Evolutionary conservation across 2,888 invertebrate genomes (phyloP).

Genomic region (Formica aserva): DNA sequence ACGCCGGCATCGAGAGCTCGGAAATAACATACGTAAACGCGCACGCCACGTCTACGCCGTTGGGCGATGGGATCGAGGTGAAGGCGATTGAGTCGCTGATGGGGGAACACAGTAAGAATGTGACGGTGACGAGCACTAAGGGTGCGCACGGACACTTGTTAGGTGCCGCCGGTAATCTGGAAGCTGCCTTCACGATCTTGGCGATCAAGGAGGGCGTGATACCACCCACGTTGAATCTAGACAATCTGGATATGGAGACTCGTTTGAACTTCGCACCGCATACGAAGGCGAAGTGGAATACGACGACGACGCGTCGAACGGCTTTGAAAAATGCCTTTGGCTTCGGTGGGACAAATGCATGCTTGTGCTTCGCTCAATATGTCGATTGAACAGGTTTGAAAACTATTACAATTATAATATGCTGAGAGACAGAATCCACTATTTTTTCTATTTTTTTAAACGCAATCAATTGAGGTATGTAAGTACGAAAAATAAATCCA

Average conservation of each 20-base stretch:
- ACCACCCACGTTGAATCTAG: slow-evolving; percentile 96
- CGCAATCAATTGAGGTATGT: slow-evolving; percentile 47
- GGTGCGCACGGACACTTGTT: slow-evolving; percentile 98
- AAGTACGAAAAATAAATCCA: not conserved
- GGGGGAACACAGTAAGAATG: slow-evolving; percentile 87
- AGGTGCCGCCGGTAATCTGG: slow-evolving; percentile 98
- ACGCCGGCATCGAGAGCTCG: slow-evolving; percentile 88
- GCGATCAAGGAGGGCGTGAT: slow-evolving; percentile 91
- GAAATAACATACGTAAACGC: slow-evolving; percentile 95
- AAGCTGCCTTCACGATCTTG: slow-evolving; percentile 94
- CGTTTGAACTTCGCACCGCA: slow-evolving; percentile 91
- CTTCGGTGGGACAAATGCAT: slow-evolving; percentile 99
- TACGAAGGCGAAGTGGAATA: slow-evolving; percentile 88
- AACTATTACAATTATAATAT: not conserved
- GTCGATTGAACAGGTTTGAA: slow-evolving; percentile 61
- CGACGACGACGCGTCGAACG: slow-evolving; percentile 87
- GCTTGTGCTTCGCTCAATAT: slow-evolving; percentile 89
- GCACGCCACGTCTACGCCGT: slow-evolving; percentile 98
- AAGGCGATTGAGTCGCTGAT: slow-evolving; percentile 92
- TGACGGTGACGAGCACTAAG: slow-evolving; percentile 95
- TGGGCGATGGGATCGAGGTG: slow-evolving; percentile 96
- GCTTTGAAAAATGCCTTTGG: slow-evolving; percentile 99
- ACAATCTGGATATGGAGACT: slow-evolving; percentile 88
- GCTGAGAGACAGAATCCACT: slow-evolving; percentile 24
- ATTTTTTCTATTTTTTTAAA: slow-evolving; percentile 61